A percentile compares a stretch with the other conserved stretches of the same genome.
Evolutionary conservation across 2,797 vertebrate genomes (phyloP).

Genomic region (Leucoraja ocellata): DNA sequence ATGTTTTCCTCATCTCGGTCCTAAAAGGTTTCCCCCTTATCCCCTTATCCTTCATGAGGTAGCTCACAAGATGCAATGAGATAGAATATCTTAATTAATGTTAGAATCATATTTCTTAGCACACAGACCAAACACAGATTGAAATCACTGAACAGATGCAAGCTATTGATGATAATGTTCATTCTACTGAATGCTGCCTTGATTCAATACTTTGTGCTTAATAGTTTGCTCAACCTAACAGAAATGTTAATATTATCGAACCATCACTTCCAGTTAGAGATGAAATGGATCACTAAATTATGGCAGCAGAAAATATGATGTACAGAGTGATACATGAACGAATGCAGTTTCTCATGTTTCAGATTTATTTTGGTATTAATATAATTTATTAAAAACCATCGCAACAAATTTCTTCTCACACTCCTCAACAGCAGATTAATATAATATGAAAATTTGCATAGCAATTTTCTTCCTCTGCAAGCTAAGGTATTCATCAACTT

Average conservation of each 20-base stretch:
- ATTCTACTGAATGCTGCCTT: neutral
- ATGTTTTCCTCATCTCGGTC: no score
- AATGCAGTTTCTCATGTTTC: neutral
- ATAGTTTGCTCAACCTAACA: neutral
- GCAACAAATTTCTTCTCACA: neutral
- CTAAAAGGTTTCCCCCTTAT: no score
- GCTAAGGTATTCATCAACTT: neutral
- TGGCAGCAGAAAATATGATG: neutral
- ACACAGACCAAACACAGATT: no score
- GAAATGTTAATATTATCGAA: neutral
- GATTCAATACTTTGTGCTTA: neutral
- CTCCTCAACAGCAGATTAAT: neutral
- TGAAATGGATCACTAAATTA: neutral
- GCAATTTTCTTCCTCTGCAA: neutral
- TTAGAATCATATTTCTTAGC: no score
- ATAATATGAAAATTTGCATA: neutral
- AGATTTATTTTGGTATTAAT: neutral
- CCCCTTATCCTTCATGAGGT: no score
- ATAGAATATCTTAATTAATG: no score
- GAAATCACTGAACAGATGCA: neutral
- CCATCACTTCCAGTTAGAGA: neutral
- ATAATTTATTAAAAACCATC: neutral
- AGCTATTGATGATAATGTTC: neutral
- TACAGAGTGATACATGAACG: neutral
- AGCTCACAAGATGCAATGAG: no score